Evolutionary conservation across 2,113 vertebrate genomes (phyloP).

Genomic region (Lonchura striata): DNA sequence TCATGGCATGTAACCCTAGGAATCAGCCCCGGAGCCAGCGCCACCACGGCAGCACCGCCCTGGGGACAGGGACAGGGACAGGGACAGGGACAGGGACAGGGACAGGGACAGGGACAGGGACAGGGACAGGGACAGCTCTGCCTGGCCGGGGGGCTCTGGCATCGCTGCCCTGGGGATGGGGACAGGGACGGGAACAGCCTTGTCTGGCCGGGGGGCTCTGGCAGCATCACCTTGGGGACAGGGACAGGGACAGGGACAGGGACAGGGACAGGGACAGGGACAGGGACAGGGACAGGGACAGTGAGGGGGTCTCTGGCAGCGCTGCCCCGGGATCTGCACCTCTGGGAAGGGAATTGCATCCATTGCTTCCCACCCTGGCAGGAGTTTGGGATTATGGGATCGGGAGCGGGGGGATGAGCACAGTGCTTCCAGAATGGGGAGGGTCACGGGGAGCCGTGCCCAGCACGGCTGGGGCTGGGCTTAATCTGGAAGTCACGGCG

Average conservation of each 20-base stretch:
- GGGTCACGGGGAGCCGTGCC: not conserved
- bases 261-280: accelerated
- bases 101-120: not conserved
- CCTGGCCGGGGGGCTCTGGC: too few relatives aligned
- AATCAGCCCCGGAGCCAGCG: not conserved
- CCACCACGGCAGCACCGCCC: accelerated
- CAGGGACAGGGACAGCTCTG: not conserved
- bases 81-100: not conserved
- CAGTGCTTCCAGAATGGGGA: accelerated
- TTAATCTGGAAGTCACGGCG: not conserved
- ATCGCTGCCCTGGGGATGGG: too few relatives aligned
- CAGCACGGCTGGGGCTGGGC: not conserved
- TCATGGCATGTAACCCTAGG: not conserved
- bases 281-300: not conserved
- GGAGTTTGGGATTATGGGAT: not conserved
- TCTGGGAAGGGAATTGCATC: not conserved
- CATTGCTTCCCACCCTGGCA: not conserved
- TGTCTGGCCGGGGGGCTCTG: too few relatives aligned
- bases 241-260: not conserved
- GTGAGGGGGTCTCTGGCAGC: not conserved
- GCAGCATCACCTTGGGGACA: too few relatives aligned
- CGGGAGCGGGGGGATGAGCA: not conserved
- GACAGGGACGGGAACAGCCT: not conserved
- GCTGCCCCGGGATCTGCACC: accelerated
- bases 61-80: not conserved